Conservation (phyloP, 2,113 vertebrate genomes). For the Hucho hucho region DNA sequence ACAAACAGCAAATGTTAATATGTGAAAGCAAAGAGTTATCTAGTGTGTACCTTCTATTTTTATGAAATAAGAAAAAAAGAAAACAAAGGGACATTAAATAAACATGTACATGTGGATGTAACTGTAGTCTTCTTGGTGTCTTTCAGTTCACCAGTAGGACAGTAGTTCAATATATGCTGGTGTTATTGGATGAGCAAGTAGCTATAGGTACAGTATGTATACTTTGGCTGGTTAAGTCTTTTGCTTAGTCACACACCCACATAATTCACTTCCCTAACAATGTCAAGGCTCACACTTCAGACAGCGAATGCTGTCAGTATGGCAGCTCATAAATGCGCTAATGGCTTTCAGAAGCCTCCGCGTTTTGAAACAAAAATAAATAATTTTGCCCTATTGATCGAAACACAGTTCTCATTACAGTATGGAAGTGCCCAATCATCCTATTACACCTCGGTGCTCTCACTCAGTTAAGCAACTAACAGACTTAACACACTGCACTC, state of each 20-base stretch:
- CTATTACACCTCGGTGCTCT: not conserved
- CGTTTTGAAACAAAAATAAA: not conserved
- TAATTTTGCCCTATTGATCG: too few species aligned
- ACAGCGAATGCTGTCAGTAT: not conserved
- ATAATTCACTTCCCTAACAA: not conserved
- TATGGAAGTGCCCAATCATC: not conserved
- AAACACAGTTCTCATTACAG: not conserved
- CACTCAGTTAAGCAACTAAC: not conserved
- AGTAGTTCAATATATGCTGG: not conserved
- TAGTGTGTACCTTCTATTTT: constrained; percentile 65
- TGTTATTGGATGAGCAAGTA: not conserved
- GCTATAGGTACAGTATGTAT: not conserved
- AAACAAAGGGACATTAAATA: constrained; percentile 54
- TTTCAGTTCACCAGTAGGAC: not conserved
- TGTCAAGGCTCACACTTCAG: not conserved
- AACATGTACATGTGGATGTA: constrained; percentile 59
- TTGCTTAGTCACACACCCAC: too few species aligned
- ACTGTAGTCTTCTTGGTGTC: constrained; percentile 31
- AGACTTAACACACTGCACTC: not conserved
- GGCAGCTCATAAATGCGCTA: not conserved
- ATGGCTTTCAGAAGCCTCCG: not conserved
- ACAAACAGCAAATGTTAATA: constrained; percentile 29
- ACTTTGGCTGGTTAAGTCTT: too few species aligned
- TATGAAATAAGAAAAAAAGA: constrained; percentile 48
- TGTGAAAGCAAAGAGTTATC: constrained; percentile 35